A percentile compares a stretch with the other conserved stretches of the same genome.
These are phyloP conservation scores for Lasiurus borealis DNA, from an alignment of 2,113 vertebrate genomes.

Conservation along the genomic window DNA sequence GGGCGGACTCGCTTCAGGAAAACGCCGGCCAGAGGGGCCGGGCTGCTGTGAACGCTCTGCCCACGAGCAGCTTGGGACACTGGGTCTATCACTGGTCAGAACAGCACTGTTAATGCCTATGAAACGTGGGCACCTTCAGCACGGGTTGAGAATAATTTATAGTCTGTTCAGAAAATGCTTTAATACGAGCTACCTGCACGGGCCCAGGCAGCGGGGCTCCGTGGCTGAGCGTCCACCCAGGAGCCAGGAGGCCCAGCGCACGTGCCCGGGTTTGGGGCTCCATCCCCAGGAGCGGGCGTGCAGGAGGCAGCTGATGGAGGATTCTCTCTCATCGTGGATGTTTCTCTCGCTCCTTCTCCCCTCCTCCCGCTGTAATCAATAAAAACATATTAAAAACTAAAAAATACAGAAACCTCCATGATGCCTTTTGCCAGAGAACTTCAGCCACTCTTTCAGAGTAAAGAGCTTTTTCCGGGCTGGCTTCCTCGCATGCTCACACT, in stretches of 20 bases:
- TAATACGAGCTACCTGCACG: neutral
- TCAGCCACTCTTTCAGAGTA: too few relatives aligned
- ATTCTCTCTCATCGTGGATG: too few relatives aligned
- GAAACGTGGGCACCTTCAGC: neutral
- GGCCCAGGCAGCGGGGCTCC: too few relatives aligned
- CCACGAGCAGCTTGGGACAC: conserved; percentile 34
- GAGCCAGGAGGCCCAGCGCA: too few relatives aligned
- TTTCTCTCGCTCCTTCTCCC: too few relatives aligned
- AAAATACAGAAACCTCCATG: neutral
- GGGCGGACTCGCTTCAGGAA: conserved; percentile 44
- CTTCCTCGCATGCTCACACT: neutral
- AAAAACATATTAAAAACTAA: too few relatives aligned
- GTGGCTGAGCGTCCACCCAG: too few relatives aligned
- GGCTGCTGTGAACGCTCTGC: conserved; percentile 20
- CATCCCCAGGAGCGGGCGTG: too few relatives aligned
- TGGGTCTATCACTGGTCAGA: neutral
- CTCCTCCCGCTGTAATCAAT: too few relatives aligned
- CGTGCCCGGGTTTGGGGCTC: too few relatives aligned
- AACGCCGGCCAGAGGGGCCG: conserved; percentile 66
- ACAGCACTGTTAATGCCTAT: conserved; percentile 62
- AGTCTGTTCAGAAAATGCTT: conserved; percentile 6
- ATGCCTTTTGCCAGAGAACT: neutral
- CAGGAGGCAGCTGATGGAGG: too few relatives aligned
- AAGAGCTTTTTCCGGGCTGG: neutral
- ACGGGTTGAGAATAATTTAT: conserved; percentile 49